Evolutionary conservation across 1,140 invertebrate species (phyloP), one percentile per base, ranked within the genome.

Genomic region (Coptotermes formosanus): DNA sequence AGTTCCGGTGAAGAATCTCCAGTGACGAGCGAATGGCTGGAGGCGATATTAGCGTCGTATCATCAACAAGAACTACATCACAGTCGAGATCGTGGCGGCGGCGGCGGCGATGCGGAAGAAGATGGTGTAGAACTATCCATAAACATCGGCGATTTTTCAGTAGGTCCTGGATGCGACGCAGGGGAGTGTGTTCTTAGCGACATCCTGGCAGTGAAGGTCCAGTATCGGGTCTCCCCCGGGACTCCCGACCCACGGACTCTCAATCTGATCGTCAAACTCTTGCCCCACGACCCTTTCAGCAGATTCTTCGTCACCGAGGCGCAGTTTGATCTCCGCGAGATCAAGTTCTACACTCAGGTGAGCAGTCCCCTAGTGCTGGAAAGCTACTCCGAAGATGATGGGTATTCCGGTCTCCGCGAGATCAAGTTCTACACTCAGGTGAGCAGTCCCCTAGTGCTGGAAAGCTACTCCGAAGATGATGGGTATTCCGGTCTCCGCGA

Each of bases 261-360:
- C 25, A 93, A 92, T 48, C 92, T 96, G 32, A 94, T 96, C 69
- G 94, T 96, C 85, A 97, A 97, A 89, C 92, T 96, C 14, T 92
- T 95, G 75, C 96, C 94, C 16, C 93, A 94, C 88, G 95, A 96
- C 90, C 94, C 94, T 7, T 96, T 95, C 90, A 95, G 94, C 86
- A 91, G 95, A 48, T 94, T 94, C 86, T 96, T 96, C 89, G 95
- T 96, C 52, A 95, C 94, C 55, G 95, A 96, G 89, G 95, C 95
- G 2, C 95, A 96, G 90, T 96, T 96, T 89, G 95, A 96, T 90
- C 93, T 96, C 2, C 92, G 96, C 82, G 96, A 96, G 90, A 96
- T 96, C 88, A 94, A 96, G 87, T 96, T 97, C 91, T 97, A 96
- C 89, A 96, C 95, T 0, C 93, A 95, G 92, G 93, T 96, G 89